A percentile compares a stretch with the other conserved stretches of the same genome.
These are phyloP conservation scores for Taphrorychus bicolor DNA, from an alignment of 2,888 invertebrate genomes.

Conservation along the genomic window DNA sequence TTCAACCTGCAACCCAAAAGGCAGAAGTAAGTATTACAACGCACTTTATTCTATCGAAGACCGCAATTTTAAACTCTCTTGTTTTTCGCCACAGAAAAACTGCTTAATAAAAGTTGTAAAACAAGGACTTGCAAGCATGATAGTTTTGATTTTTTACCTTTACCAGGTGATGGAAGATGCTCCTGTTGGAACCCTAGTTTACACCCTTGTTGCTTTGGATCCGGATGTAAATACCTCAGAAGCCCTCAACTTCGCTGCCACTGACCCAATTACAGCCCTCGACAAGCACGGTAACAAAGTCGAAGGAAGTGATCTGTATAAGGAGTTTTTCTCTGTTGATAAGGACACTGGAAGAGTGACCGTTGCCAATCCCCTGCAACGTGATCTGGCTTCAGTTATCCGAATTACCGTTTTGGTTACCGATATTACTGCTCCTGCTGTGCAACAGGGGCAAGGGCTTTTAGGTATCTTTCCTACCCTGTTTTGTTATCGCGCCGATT, in stretches of 20 bases:
- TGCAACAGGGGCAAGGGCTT: slow-evolving; percentile 67
- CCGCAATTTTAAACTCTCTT: not conserved
- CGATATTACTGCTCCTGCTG: slow-evolving; percentile 79
- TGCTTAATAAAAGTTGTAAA: too few species aligned
- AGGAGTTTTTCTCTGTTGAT: slow-evolving; percentile 72
- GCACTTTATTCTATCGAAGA: not conserved
- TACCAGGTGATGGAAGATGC: slow-evolving; percentile 86
- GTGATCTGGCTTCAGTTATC: slow-evolving; percentile 76
- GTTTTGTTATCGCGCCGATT: too few species aligned
- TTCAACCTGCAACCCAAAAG: slow-evolving; percentile 79
- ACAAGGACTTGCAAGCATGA: too few species aligned
- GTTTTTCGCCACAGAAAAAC: slow-evolving; percentile 51
- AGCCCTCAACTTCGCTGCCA: slow-evolving; percentile 71
- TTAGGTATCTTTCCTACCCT: slow-evolving; percentile 14
- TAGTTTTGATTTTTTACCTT: too few species aligned
- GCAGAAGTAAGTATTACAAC: slow-evolving; percentile 69
- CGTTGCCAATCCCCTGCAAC: slow-evolving; percentile 69
- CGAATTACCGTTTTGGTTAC: slow-evolving; percentile 80
- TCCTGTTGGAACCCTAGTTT: slow-evolving; percentile 57
- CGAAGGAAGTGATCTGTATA: slow-evolving; percentile 59
- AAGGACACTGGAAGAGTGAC: slow-evolving; percentile 68
- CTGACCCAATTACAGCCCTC: slow-evolving; percentile 77
- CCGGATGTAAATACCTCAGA: slow-evolving; percentile 77
- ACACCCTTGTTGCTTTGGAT: slow-evolving; percentile 77
- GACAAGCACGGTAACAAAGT: slow-evolving; percentile 84